phyloP scores from a whole-genome alignment of 2,888 invertebrate species.

The Agriopis leucophaearia region DNA sequence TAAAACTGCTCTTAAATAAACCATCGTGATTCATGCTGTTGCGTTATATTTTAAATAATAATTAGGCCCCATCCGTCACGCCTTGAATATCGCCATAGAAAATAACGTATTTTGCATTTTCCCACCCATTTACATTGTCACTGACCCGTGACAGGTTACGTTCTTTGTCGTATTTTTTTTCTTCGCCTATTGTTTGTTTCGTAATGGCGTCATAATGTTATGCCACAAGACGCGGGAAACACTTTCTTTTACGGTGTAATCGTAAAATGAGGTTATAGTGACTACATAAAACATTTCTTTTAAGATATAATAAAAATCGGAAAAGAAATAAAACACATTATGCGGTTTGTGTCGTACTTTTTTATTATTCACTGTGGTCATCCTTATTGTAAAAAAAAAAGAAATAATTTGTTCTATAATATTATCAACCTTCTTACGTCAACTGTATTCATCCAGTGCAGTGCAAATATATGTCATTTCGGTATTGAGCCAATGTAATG shows the following conservation, averaged over 20 bases:
- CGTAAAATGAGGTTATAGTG: conserved; percentile 46
- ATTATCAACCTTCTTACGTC: neutral
- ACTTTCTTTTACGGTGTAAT: conserved; percentile 58
- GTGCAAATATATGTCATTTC: too few relatives aligned
- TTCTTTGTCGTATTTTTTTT: conserved; percentile 51
- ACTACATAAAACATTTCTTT: conserved; percentile 42
- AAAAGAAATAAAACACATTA: conserved; percentile 25
- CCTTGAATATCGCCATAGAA: conserved; percentile 26
- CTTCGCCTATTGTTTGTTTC: conserved; percentile 64
- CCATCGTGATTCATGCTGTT: conserved; percentile 30
- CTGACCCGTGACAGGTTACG: conserved; percentile 67
- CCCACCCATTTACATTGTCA: conserved; percentile 65
- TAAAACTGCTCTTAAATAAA: conserved; percentile 34
- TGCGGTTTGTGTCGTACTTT: conserved; percentile 1
- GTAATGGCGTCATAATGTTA: conserved; percentile 61
- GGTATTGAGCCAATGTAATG: too few relatives aligned
- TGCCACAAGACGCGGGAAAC: conserved; percentile 54
- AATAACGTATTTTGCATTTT: conserved; percentile 45
- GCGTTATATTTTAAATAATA: conserved; percentile 30
- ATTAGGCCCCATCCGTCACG: conserved; percentile 11
- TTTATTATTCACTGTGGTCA: conserved; percentile 3
- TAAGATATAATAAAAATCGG: conserved; percentile 31
- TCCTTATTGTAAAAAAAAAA: neutral
- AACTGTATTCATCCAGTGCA: neutral
- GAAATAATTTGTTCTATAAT: neutral